These are phyloP conservation scores for Amblyopsis hoosieri DNA, from an alignment of 2,797 vertebrate species.

Conservation along the genomic window DNA sequence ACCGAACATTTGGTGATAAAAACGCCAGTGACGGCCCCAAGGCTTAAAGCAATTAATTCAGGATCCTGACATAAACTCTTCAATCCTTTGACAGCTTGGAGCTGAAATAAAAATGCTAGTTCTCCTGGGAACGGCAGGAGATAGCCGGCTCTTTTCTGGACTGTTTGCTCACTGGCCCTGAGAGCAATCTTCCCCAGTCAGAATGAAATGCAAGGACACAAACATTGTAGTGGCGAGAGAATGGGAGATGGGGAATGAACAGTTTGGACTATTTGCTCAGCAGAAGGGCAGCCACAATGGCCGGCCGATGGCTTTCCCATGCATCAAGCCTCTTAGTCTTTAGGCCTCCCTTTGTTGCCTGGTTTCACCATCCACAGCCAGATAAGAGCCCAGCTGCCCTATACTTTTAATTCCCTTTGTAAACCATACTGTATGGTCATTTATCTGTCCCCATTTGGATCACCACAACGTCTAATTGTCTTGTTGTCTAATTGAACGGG, in stretches of 20 bases:
- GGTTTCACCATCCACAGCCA: constrained; percentile 85
- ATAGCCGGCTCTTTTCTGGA: constrained; percentile 99
- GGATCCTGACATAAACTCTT: constrained; percentile 99
- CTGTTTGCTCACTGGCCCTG: constrained; percentile 99
- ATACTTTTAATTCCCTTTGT: constrained; percentile 84
- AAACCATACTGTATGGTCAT: constrained; percentile 82
- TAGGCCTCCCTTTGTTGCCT: constrained; percentile 93
- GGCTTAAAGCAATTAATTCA: constrained; percentile 99
- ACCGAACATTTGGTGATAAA: constrained; percentile 94
- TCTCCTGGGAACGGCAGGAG: constrained; percentile 99
- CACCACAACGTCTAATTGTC: constrained; percentile 24
- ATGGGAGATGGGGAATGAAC: constrained; percentile 99
- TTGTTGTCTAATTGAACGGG: constrained; percentile 65
- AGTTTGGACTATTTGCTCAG: constrained; percentile 99
- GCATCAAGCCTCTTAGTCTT: constrained; percentile 92
- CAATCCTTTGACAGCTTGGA: constrained; percentile 99
- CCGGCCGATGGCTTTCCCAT: constrained; percentile 97
- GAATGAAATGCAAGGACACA: constrained; percentile 99
- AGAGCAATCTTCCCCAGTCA: constrained; percentile 98
- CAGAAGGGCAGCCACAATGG: constrained; percentile 99
- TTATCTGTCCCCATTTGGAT: constrained; percentile 73
- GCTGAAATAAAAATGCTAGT: constrained; percentile 99
- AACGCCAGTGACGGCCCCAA: constrained; percentile 86
- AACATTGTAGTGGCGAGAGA: constrained; percentile 99
- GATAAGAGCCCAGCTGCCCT: constrained; percentile 98